A percentile compares a stretch with the other conserved stretches of the same genome.
Evolutionary conservation across 2,888 invertebrate species (phyloP).

Genomic region (Volucella bombylans): DNA sequence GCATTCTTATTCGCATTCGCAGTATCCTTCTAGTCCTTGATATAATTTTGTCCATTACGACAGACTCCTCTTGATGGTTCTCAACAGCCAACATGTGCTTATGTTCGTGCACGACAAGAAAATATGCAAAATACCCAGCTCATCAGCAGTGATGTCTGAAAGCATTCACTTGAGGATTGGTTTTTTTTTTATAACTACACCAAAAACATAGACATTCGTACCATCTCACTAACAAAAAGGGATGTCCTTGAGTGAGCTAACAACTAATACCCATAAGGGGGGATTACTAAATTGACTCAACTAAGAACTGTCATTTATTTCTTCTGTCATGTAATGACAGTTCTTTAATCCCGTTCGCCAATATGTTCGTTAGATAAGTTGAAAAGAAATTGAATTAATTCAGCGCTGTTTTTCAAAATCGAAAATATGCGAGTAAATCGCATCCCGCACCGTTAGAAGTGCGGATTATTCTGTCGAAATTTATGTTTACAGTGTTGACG

Average conservation of each 20-base stretch:
- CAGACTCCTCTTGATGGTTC: neutral
- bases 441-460: neutral
- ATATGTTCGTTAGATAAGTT: too few species aligned
- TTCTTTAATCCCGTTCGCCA: too few species aligned
- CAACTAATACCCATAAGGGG: neutral
- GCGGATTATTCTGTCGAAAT: neutral
- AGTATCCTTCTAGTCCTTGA: too few species aligned
- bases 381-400: too few species aligned
- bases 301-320: neutral
- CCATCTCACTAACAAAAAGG: too few species aligned
- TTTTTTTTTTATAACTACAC: neutral
- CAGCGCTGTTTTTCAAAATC: too few species aligned
- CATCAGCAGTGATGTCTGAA: neutral
- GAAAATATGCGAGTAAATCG: neutral
- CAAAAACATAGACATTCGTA: neutral
- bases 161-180: neutral
- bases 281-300: slow-evolving; percentile 2
- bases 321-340: too few species aligned
- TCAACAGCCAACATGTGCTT: slow-evolving; percentile 2
- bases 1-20: too few species aligned
- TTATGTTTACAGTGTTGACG: neutral
- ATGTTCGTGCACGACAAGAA: neutral
- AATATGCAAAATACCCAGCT: slow-evolving; percentile 8
- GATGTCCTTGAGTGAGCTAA: too few species aligned
- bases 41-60: neutral